phyloP scores from a whole-genome alignment of 2,797 vertebrate species.

The Catostomus latipinnis region DNA sequence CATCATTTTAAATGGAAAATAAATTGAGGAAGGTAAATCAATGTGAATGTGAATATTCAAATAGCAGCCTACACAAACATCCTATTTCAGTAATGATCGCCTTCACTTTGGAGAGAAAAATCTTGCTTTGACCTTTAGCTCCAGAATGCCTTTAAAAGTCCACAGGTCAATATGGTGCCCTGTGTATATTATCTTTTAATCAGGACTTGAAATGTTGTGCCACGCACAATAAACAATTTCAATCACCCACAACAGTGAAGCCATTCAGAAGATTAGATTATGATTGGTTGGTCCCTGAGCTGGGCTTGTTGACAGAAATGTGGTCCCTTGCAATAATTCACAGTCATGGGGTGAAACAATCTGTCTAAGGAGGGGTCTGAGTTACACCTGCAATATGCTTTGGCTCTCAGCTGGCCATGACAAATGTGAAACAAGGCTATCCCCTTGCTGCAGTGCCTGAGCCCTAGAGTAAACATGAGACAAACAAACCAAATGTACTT shows the following conservation, averaged over 20 bases:
- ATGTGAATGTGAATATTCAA: constrained; percentile 21
- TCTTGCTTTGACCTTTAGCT: constrained; percentile 20
- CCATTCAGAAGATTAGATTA: constrained; percentile 69
- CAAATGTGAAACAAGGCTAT: constrained; percentile 57
- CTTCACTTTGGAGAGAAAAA: constrained; percentile 9
- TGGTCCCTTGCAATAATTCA: constrained; percentile 65
- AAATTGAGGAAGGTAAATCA: too few relatives aligned
- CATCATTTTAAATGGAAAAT: too few relatives aligned
- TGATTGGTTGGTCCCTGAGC: constrained; percentile 69
- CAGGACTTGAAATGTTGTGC: constrained; percentile 62
- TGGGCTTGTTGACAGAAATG: constrained; percentile 66
- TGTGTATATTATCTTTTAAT: constrained; percentile 60
- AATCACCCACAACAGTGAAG: constrained; percentile 63
- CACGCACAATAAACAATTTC: constrained; percentile 64
- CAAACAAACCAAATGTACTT: constrained; percentile 53
- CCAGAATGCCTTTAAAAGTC: constrained; percentile 2
- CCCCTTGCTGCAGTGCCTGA: constrained; percentile 16
- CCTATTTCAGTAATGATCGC: not conserved
- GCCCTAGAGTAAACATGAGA: constrained; percentile 48
- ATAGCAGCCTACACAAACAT: not conserved
- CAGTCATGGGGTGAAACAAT: constrained; percentile 62
- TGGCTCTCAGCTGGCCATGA: constrained; percentile 56
- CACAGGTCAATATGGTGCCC: constrained; percentile 44
- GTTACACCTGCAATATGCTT: constrained; percentile 64
- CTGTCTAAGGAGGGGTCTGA: constrained; percentile 59